These are phyloP conservation scores for Phrynocephalus versicolor DNA, from an alignment of 2,113 vertebrate genomes.

Conservation along the genomic window DNA sequence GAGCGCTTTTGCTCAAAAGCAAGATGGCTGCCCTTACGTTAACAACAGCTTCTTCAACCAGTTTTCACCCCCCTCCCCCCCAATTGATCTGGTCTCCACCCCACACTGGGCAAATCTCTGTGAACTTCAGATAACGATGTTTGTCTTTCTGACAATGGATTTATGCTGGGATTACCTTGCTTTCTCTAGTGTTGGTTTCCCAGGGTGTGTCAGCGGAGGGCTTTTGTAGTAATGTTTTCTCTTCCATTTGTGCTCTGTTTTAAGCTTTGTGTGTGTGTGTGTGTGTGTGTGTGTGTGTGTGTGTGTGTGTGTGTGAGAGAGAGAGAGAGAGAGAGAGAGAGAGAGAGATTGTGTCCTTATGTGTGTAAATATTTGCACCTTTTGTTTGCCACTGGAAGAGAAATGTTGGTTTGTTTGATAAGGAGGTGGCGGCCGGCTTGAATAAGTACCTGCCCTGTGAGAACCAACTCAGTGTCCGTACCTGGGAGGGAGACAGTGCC, in stretches of 20 bases:
- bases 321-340: too few species aligned
- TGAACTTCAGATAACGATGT: not conserved
- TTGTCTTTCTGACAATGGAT: not conserved
- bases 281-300: not conserved
- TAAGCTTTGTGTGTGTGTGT: not conserved
- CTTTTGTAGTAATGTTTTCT: accelerated
- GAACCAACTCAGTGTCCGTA: not conserved
- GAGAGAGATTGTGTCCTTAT: too few species aligned
- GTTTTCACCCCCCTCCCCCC: accelerated
- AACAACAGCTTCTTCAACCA: not conserved
- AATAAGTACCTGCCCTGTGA: accelerated
- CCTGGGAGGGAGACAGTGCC: not conserved
- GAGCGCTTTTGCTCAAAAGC: not conserved
- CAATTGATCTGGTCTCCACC: accelerated
- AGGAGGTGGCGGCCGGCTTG: not conserved
- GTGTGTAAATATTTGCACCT: not conserved
- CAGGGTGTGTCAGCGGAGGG: not conserved
- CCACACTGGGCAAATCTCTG: accelerated
- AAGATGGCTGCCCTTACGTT: not conserved
- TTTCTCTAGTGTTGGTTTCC: not conserved
- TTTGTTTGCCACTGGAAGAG: accelerated
- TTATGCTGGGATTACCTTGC: not conserved
- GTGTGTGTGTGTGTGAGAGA: too few species aligned
- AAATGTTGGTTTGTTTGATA: not conserved
- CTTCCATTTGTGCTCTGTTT: not conserved